Percentiles rank a stretch among this genome's conserved stretches.
These are phyloP conservation scores for Nannoperca obscura DNA, from an alignment of 2,797 vertebrate genomes.

Conservation along the genomic window DNA sequence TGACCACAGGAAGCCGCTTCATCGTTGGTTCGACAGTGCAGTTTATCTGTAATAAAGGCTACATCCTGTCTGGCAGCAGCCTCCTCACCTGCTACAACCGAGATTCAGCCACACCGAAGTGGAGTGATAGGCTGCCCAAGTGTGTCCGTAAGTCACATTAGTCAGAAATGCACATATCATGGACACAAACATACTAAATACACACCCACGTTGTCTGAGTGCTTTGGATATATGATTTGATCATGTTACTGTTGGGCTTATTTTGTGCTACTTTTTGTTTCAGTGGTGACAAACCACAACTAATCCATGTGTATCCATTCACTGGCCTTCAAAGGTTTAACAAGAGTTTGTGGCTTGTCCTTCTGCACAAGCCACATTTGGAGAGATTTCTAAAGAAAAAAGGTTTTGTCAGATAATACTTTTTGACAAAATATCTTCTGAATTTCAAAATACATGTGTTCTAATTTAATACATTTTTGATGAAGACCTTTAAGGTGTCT, in stretches of 20 bases:
- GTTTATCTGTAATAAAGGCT: conserved; percentile 95
- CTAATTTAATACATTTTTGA: background rate
- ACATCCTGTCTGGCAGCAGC: conserved; percentile 87
- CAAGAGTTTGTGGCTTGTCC: background rate
- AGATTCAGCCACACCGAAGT: conserved; percentile 91
- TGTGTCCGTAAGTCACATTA: conserved; percentile 88
- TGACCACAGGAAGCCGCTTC: conserved; percentile 90
- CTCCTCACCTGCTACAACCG: conserved; percentile 93
- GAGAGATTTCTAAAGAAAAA: background rate
- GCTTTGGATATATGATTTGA: background rate
- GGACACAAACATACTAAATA: background rate
- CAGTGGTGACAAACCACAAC: background rate
- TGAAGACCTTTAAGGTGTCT: background rate
- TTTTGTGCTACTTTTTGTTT: background rate
- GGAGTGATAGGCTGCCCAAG: conserved; percentile 94
- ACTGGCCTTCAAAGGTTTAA: background rate
- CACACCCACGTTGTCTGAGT: background rate
- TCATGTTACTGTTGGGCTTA: background rate
- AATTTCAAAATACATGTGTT: background rate
- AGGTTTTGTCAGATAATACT: background rate
- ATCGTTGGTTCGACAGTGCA: conserved; percentile 91
- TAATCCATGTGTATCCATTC: background rate
- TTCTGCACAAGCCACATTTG: background rate
- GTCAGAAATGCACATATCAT: conserved; percentile 20
- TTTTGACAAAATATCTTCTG: background rate